Evolutionary conservation across 2,113 vertebrate genomes (phyloP), one percentile per base, ranked within the genome.

Genomic region (Aegithalos caudatus): DNA sequence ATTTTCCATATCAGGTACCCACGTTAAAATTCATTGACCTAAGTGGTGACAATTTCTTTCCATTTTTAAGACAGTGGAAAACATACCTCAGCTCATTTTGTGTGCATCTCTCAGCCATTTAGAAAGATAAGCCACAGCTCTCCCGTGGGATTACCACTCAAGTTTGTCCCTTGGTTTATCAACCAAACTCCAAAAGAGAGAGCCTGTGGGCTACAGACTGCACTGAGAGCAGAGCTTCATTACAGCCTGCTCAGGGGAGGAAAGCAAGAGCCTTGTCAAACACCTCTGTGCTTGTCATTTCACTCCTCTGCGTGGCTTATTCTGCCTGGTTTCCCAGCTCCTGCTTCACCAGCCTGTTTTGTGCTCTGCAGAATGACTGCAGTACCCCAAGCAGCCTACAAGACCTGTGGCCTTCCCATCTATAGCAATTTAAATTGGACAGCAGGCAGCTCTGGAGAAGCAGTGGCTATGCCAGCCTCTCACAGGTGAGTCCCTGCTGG

Each of bases 371-470:
- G 64, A 13, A 14, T 18, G 42, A n/a, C 53, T 58, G 38, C 62
- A 69, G 47, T 5, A 33, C 0, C 0, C 10, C 0, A 2, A 81
- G n/a, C 29, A 51, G 31, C 24, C 9, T 18, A 3, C 6, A 11
- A 35, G 27, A 18, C 18, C 42, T 7, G 15, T 1, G 2, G 13
- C 31, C 29, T 54, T 73, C 29, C 29, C 25, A 12, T 2, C 29
- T 28, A 6, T 0, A 48, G 14, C 22, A 27, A 3, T 31, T 45
- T 7, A 11, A 65, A 8, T 1, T 22, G 14, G 37, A 5, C 9
- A n/a, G 31, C 23, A 18, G 19, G 33, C 35, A 62, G 57, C 35
- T 61, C 69, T 33, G 38, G 8, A 13, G 48, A 27, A 80, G n/a
- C 45, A 22, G 1, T 3, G 12, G 31, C n/a, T 33, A 48, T 19